Evolutionary conservation across 2,797 vertebrate genomes (phyloP), one percentile per base, ranked within the genome.

Genomic region (Mastacembelus armatus): DNA sequence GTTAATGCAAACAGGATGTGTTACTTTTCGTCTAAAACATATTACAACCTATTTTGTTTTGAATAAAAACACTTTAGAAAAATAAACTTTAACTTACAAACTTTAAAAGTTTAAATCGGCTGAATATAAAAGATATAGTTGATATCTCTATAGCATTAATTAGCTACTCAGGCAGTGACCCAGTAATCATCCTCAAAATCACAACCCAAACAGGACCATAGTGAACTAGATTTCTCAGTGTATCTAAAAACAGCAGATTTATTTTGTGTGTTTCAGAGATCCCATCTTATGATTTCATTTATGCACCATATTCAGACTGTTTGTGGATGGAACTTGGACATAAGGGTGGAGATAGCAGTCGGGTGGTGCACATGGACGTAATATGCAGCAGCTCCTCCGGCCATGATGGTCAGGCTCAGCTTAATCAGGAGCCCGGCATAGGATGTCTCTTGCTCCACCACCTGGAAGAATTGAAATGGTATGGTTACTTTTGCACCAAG

Each of bases 311-410:
- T 54, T 88, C 44, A 85, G n/a, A 29, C 35, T 15, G 33, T 77
- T 39, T 77, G 80, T 39, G 61, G 75, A 8, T 12, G 65, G 35
- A 92, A 12, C n/a, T 36, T 86, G 60, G 85, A 74, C 63, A 90
- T 32, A 21, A 91, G 45, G 43, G 26, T 29, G 52, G 85, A 50
- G 45, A 89, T 48, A 47, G 66, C 15, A 27, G 45, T 43, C 4
- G 88, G 88, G 18, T 78, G 33, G 43, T 10, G 77, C 11, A 45
- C 40, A 26, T 91, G 87, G 43, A 91, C 2, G 43, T 77, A 90
- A 61, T 86, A 88, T 16, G 60, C 47, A 0, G 71, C 64, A 14
- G 83, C 76, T 55, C 79, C 88, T 71, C 83, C 91, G 0, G 62
- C 74, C 73, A 71, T 29, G 11, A 66, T 2, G 0, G 16, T 39